Evolutionary conservation across 2,888 invertebrate genomes (phyloP).

Genomic region (Hymenopus coronatus): DNA sequence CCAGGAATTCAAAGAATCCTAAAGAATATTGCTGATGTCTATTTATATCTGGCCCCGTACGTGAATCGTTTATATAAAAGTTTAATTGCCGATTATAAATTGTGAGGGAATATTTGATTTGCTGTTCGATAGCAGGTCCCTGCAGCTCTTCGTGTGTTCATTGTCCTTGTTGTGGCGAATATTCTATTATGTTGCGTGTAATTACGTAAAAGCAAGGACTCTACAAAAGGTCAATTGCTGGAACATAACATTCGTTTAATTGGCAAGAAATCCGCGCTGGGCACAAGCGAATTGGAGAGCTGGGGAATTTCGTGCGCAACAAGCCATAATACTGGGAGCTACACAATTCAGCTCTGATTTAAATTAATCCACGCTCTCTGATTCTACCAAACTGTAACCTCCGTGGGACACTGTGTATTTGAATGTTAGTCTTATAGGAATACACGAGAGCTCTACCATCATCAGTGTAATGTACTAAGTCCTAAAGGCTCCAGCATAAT

Average conservation of each 20-base stretch:
- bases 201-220: neutral
- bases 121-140: neutral
- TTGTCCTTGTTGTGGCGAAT: neutral
- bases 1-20: no score
- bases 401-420: neutral
- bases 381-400: neutral
- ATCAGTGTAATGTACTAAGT: no score
- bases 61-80: no score
- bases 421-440: neutral
- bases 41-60: no score
- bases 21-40: no score
- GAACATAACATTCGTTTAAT: neutral
- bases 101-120: neutral
- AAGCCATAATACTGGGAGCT: neutral
- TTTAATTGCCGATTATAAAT: neutral
- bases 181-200: neutral
- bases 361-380: neutral
- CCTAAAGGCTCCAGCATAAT: no score
- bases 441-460: neutral
- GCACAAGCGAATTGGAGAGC: neutral
- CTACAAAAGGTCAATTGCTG: neutral
- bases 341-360: neutral
- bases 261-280: neutral
- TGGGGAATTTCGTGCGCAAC: neutral
- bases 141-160: neutral